Evolutionary conservation across 2,797 vertebrate species (phyloP).

Genomic region (Emydoidea blandingii): DNA sequence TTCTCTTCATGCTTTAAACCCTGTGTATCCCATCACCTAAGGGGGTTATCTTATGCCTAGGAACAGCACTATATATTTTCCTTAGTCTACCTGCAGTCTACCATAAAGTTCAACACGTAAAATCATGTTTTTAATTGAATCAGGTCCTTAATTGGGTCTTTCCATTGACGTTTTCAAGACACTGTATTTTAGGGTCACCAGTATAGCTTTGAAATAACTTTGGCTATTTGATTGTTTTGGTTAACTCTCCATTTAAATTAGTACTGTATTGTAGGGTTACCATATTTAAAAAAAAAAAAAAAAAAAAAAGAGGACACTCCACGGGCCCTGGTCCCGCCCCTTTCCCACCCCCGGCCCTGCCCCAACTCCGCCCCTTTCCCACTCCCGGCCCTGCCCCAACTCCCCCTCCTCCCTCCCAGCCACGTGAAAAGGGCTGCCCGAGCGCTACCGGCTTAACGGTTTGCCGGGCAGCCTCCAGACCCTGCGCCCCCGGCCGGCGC

Average conservation of each 20-base stretch:
- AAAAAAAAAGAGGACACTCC: no score
- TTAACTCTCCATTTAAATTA: not conserved
- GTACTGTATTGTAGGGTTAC: not conserved
- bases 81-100: not conserved
- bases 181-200: not conserved
- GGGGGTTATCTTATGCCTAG: not conserved
- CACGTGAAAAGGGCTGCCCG: no score
- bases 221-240: fast-evolving
- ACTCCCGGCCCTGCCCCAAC: no score
- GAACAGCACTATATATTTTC: not conserved
- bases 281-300: no score
- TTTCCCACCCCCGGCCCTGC: no score
- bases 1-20: not conserved
- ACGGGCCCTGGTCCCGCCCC: no score
- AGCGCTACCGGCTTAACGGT: no score
- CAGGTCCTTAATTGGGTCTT: fast-evolving
- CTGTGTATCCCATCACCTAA: not conserved
- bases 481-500: no score
- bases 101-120: not conserved
- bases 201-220: not conserved
- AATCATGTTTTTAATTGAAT: not conserved
- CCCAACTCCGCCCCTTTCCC: no score
- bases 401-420: no score
- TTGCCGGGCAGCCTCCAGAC: no score
- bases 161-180: fast-evolving